phyloP scores from a whole-genome alignment of 1,140 invertebrate species.

The Tetranychus urticae region DNA sequence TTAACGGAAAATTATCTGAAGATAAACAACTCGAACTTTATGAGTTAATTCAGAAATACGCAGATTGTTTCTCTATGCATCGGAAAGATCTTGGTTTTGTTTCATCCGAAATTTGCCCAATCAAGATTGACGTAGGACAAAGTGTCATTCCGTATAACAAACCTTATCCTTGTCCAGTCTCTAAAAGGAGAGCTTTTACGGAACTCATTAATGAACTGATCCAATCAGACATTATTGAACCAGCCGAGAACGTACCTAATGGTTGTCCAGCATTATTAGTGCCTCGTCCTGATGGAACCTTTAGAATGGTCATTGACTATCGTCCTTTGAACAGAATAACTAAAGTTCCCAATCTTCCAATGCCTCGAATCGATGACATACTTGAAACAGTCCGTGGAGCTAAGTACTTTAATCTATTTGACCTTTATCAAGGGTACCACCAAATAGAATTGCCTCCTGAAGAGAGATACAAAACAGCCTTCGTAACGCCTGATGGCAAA shows the following conservation, averaged over 20 bases:
- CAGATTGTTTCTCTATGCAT: too few relatives aligned
- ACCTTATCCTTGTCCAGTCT: neutral
- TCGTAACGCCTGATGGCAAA: constrained; percentile 19
- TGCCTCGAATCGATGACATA: constrained; percentile 19
- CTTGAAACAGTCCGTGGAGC: constrained; percentile 16
- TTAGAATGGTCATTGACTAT: constrained; percentile 27
- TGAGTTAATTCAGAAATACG: too few relatives aligned
- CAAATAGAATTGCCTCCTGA: constrained; percentile 20
- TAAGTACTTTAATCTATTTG: constrained; percentile 9
- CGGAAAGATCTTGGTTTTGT: too few relatives aligned
- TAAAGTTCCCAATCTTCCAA: constrained; percentile 17
- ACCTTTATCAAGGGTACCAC: constrained; percentile 22
- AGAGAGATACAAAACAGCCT: constrained; percentile 22
- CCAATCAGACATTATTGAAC: constrained; percentile 9
- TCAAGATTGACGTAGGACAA: too few relatives aligned
- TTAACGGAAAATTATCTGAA: too few relatives aligned
- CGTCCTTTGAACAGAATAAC: constrained; percentile 21
- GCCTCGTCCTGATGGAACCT: constrained; percentile 23
- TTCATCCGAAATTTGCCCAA: too few relatives aligned
- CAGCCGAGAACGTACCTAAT: neutral
- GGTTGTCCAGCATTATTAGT: neutral
- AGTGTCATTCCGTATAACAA: neutral
- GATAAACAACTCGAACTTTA: too few relatives aligned
- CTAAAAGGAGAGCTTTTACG: neutral
- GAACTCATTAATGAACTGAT: neutral